These are phyloP conservation scores for Polyommatus icarus DNA, from an alignment of 2,888 invertebrate genomes.

Conservation along the genomic window DNA sequence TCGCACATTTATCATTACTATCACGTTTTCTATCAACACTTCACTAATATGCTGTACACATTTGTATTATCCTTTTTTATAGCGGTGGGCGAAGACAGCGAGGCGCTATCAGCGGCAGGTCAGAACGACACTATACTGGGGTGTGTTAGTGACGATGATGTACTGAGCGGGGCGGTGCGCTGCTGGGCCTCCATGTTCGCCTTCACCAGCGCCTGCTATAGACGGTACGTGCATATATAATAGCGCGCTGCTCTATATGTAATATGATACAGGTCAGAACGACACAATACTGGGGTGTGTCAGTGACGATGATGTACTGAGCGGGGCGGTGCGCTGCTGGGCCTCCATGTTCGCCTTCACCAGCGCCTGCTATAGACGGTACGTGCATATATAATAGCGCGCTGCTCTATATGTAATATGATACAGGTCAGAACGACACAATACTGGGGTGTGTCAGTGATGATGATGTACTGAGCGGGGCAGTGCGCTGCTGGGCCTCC, in stretches of 20 bases:
- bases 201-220: conserved; percentile 87
- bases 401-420: too few relatives aligned
- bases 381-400: conserved; percentile 29
- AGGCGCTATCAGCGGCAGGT: conserved; percentile 90
- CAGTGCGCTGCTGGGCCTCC: conserved; percentile 91
- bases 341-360: conserved; percentile 88
- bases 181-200: conserved; percentile 93
- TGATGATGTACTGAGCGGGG: conserved; percentile 76
- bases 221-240: conserved; percentile 75
- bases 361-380: conserved; percentile 90
- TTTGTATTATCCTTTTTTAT: conserved; percentile 44
- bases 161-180: conserved; percentile 81
- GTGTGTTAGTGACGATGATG: conserved; percentile 74
- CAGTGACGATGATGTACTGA: conserved; percentile 73
- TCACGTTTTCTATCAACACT: background rate
- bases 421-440: conserved; percentile 89
- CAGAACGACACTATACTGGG: conserved; percentile 91
- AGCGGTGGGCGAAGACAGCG: conserved; percentile 89
- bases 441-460: conserved; percentile 83
- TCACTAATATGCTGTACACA: too few relatives aligned
- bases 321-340: conserved; percentile 87
- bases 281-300: conserved; percentile 86
- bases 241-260: too few relatives aligned
- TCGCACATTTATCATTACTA: background rate
- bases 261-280: conserved; percentile 84